Percentiles rank a stretch among this genome's conserved stretches.
phyloP scores from a whole-genome alignment of 2,888 invertebrate genomes.

The Ormyrus labotus region DNA sequence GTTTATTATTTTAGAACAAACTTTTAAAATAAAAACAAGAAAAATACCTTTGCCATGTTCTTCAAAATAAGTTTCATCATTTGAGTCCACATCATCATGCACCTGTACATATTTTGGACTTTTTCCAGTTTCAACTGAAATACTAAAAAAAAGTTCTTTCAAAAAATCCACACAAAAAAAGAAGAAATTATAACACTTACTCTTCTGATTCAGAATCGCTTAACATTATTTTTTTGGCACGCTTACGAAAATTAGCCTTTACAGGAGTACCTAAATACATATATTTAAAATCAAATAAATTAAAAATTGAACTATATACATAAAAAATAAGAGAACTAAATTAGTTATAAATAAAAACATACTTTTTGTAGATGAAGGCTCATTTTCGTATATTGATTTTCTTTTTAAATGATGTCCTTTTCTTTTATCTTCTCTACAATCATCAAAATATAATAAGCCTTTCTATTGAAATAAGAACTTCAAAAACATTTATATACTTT shows the following conservation, averaged over 20 bases:
- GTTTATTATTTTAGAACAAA: neutral
- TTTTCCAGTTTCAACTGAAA: slow-evolving; percentile 3
- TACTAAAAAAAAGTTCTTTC: slow-evolving; percentile 9
- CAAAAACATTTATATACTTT: neutral
- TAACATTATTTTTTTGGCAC: slow-evolving; percentile 2
- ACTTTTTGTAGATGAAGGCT: slow-evolving; percentile 22
- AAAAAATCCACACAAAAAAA: no score
- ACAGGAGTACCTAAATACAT: slow-evolving; percentile 45
- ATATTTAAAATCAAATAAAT: neutral
- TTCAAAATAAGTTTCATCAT: slow-evolving; percentile 9
- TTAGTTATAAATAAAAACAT: slow-evolving; percentile 24
- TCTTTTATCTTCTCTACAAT: neutral
- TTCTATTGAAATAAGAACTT: neutral
- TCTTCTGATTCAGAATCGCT: slow-evolving; percentile 48
- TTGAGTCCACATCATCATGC: neutral
- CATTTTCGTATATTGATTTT: slow-evolving; percentile 53
- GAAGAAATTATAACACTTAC: slow-evolving; percentile 17
- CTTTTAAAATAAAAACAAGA: neutral
- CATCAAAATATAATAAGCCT: neutral
- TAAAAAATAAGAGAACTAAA: slow-evolving; percentile 2
- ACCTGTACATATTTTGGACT: neutral
- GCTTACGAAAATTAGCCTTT: slow-evolving; percentile 7
- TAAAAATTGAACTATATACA: neutral
- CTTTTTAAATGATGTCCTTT: slow-evolving; percentile 36
- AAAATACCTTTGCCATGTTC: slow-evolving; percentile 3